Evolutionary conservation across 2,797 vertebrate genomes (phyloP), one percentile per base, ranked within the genome.

Genomic region (Atherinosoma microstoma): DNA sequence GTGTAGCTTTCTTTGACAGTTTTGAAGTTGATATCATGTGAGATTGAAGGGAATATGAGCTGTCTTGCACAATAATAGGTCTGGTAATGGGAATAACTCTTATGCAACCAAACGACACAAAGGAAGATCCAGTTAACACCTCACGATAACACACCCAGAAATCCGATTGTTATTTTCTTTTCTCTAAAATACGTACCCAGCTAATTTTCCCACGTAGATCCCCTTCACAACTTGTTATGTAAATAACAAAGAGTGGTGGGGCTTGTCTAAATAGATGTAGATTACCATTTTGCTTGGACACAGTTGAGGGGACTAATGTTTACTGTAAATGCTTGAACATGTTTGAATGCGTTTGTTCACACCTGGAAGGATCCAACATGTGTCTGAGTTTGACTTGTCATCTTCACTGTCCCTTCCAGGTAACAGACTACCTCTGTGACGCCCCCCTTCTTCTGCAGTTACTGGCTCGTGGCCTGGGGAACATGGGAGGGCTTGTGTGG

Each of bases 401-500:
- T 64, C 18, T 11, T 45, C 34, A 2, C 65, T 54, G 11, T 66
- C 58, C 34, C 18, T 6, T 63, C 12, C 86, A 96, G 95, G 84
- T 96, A 57, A 91, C 90, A 15, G 96, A 95, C 86, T 95, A 97
- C 91, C 90, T 97, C 66, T 94, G 84, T 0, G 94, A 96, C 9
- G 79, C 89, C 2, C 93, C 91, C 0, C 68, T 95, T 0, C 79
- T 96, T 63, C 83, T 96, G 67, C 91, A 92, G 76, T 62, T 96
- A n/a, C 81, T 93, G 56, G 76, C 91, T 45, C 63, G 83, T 15
- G 81, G 92, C 34, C 70, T 96, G 84, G 94, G 94, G 68, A 94
- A 93, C 53, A 91, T 95, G 77, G 84, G 91, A 1, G 90, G 92
- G 10, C 91, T 97, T 0, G 79, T 96, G 47, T 91, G 94, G 90